phyloP scores from a whole-genome alignment of 2,797 vertebrate genomes.

The Holocentrus rufus region DNA sequence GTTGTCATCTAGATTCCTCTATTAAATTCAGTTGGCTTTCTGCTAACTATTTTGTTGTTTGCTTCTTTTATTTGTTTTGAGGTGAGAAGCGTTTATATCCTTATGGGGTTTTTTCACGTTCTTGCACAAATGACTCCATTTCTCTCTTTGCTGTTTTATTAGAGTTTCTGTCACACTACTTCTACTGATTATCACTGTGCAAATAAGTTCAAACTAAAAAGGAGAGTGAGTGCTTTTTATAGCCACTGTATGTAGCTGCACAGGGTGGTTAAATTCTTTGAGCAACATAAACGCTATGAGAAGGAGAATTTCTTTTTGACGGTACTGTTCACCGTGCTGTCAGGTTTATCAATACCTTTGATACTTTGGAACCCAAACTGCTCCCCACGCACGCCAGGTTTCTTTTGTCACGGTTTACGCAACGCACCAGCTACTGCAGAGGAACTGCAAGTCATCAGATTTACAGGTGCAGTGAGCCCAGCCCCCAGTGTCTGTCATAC shows the following conservation, averaged over 20 bases:
- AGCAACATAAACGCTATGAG: background rate
- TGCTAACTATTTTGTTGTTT: slow-evolving; percentile 3
- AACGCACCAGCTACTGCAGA: slow-evolving; percentile 64
- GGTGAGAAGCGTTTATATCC: background rate
- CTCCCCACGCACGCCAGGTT: background rate
- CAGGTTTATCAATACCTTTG: background rate
- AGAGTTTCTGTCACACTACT: background rate
- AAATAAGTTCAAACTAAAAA: background rate
- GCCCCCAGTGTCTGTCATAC: slow-evolving; percentile 60
- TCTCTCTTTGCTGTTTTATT: background rate
- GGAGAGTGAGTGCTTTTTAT: background rate
- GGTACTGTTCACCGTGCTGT: background rate
- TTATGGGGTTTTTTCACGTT: background rate
- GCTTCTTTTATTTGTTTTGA: background rate
- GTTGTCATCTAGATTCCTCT: background rate
- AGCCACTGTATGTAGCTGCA: background rate
- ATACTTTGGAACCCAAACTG: background rate
- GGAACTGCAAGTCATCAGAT: slow-evolving; percentile 81
- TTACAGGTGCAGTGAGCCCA: slow-evolving; percentile 74
- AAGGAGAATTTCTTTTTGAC: background rate
- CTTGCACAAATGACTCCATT: background rate
- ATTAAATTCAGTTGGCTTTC: background rate
- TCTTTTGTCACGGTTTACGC: slow-evolving; percentile 39
- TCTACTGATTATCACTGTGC: background rate
- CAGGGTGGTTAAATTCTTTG: background rate